These are phyloP conservation scores for Daktulosphaira vitifoliae DNA, from an alignment of 1,140 invertebrate genomes.

Conservation along the genomic window DNA sequence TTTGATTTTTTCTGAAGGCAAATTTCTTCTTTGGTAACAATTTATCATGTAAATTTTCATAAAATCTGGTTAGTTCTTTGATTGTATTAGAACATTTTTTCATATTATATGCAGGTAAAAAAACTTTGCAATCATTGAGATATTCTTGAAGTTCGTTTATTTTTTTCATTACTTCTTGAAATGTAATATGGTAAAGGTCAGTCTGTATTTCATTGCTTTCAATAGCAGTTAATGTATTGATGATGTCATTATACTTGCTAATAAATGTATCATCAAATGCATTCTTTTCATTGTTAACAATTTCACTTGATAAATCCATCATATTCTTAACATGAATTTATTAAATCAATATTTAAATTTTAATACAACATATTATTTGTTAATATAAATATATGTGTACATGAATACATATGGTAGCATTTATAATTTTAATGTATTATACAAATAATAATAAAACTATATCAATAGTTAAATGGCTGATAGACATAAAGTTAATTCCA, in stretches of 20 bases:
- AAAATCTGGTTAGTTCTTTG: conserved; percentile 2
- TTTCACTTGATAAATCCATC: no score
- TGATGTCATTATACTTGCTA: conserved; percentile 12
- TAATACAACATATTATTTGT: no score
- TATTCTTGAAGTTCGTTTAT: conserved; percentile 16
- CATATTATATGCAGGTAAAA: conserved; percentile 21
- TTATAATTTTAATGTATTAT: no score
- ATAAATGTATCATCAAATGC: conserved; percentile 14
- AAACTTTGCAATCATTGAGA: conserved; percentile 15
- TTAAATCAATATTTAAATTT: no score
- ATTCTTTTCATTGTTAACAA: not conserved
- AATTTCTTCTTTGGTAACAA: conserved; percentile 20
- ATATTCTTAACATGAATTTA: no score
- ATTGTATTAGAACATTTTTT: conserved; percentile 11
- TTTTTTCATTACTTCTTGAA: conserved; percentile 14
- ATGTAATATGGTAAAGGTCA: not conserved
- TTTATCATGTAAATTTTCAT: conserved; percentile 13
- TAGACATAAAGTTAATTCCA: no score
- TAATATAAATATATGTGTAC: no score
- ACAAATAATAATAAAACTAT: no score
- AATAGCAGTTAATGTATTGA: conserved; percentile 3
- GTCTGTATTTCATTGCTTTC: not conserved
- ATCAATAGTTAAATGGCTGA: no score
- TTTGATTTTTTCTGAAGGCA: conserved; percentile 15
- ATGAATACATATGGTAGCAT: no score